Base-by-base conservation (phyloP, 2,888 invertebrate species). In the Plebejus melissa region DNA sequence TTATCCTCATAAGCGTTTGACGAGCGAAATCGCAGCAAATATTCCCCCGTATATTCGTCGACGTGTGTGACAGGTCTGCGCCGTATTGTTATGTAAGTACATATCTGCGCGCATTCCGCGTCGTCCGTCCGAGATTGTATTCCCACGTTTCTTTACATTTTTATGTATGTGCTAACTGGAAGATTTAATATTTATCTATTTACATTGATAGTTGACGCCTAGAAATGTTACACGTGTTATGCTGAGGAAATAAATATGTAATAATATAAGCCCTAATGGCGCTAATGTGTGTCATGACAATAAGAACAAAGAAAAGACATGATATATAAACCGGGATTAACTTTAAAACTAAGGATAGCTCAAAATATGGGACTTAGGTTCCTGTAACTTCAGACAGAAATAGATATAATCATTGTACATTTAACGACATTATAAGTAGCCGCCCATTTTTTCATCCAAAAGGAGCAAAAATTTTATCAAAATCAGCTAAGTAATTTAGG, bases 51-150 rank as follows among this genome's bases (percentile, higher is more conserved):
- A 76, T 76, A 36, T 77, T 74, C n/a, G 9, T 75, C 75, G 78
- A 78, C 75, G 75, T 74, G 74, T 75, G 78, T 70, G 58, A 86
- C 80, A 80, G 77, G 79, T 78, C 81, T 79, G 79, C 76, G 3
- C 77, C 2, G 76, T 32, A 71, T 79, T 79, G 78, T 79, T 78
- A 65, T 77, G 75, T 78, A 65, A 77, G 75, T 74, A 75, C 76
- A 78, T 76, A 75, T 76, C 78, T 76, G 80, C 75, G 78, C 77
- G 80, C 85, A 88, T 88, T 87, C 85, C 82, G 76, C 76, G 50
- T 88, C 90, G 90, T 90, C 90, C 87, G 86, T 83, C 80, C 79
- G 80, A 84, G 84, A 89, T 88, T 87, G 88, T 88, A 89, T 77
- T 91, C 90, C 87, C 91, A 91, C 90, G 90, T 81, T 82, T 79